Percentiles rank a stretch among this genome's conserved stretches.
Conservation (phyloP, 2,888 invertebrate genomes). For the Nyleta sp. region DNA sequence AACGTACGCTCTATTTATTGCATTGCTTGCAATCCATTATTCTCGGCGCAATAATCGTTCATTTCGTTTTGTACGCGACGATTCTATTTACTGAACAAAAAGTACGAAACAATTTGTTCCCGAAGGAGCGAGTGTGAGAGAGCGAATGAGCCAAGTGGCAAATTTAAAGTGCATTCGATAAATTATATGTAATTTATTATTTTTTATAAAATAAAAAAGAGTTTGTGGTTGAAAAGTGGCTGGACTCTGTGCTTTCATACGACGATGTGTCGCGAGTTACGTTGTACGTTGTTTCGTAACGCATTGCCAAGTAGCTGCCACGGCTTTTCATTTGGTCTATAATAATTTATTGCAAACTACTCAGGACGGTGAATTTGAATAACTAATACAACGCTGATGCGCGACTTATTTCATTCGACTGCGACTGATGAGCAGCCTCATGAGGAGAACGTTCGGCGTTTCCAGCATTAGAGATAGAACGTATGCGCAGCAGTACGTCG, state of each 20-base stretch:
- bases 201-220: slow-evolving; percentile 56
- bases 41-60: slow-evolving; percentile 28
- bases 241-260: too few species aligned
- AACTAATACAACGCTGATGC: slow-evolving; percentile 8
- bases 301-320: too few species aligned
- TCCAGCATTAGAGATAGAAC: slow-evolving; percentile 79
- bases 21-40: too few species aligned
- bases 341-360: slow-evolving; percentile 32
- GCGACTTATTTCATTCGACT: slow-evolving; percentile 17
- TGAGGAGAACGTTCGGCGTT: slow-evolving; percentile 79
- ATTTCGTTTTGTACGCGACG: slow-evolving; percentile 20
- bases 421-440: slow-evolving; percentile 72
- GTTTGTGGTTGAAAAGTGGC: slow-evolving; percentile 41
- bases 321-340: slow-evolving; percentile 1
- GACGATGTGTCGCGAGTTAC: too few species aligned
- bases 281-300: too few species aligned
- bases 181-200: slow-evolving; percentile 63
- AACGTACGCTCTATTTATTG: too few species aligned
- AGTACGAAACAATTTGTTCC: slow-evolving; percentile 1
- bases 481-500: slow-evolving; percentile 79
- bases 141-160: neutral
- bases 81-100: slow-evolving; percentile 25
- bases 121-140: neutral
- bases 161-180: slow-evolving; percentile 31
- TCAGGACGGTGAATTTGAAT: slow-evolving; percentile 5